Evolutionary conservation across 2,113 vertebrate species (phyloP).

Genomic region (Dunckerocampus dactyliophorus): DNA sequence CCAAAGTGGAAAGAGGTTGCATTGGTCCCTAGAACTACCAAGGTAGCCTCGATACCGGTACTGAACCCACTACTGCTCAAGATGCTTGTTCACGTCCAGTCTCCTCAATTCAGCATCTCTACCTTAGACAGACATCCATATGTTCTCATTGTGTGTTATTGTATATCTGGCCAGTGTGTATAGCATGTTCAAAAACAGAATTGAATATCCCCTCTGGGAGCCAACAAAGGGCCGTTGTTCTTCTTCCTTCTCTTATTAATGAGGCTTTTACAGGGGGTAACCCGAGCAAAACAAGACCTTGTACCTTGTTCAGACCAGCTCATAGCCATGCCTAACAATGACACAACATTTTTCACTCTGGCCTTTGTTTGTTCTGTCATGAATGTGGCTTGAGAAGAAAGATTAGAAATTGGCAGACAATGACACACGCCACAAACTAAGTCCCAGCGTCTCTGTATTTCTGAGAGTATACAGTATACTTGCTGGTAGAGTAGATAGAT

Average conservation of each 20-base stretch:
- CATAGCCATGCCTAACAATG: background rate
- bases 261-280: background rate
- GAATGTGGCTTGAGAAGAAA: background rate
- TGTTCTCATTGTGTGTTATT: background rate
- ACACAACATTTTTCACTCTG: background rate
- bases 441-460: background rate
- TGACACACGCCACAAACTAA: background rate
- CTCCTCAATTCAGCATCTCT: background rate
- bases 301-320: background rate
- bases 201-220: background rate
- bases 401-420: background rate
- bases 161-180: background rate
- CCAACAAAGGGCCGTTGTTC: background rate
- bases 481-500: background rate
- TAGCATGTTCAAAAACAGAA: background rate
- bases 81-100: background rate
- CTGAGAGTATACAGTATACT: too few species aligned
- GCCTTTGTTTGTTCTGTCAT: background rate
- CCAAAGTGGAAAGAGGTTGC: background rate
- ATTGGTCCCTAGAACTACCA: background rate
- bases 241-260: constrained; percentile 8
- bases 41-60: background rate
- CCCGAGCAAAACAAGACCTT: background rate
- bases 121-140: background rate
- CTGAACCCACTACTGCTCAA: background rate